Evolutionary conservation across 1,140 invertebrate genomes (phyloP).

Genomic region (Musca vetustissima): DNA sequence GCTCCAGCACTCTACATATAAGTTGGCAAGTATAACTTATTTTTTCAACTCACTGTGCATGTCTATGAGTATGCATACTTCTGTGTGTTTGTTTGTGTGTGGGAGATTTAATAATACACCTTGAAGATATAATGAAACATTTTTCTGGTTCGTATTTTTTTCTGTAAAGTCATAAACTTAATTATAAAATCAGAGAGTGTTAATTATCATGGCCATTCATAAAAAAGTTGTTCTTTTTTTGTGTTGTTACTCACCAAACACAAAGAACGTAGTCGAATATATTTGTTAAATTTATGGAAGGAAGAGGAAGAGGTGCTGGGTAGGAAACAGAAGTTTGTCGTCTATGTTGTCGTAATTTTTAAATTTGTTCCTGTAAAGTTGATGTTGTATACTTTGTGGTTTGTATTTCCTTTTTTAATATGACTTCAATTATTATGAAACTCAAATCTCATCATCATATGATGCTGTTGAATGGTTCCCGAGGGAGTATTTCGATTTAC

Average conservation of each 20-base stretch:
- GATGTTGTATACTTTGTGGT: not conserved
- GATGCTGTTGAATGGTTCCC: slow-evolving; percentile 2
- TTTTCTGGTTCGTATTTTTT: no score
- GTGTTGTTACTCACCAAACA: no score
- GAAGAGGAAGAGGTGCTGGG: no score
- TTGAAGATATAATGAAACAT: no score
- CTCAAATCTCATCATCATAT: not conserved
- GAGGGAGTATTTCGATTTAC: not conserved
- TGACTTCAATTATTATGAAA: slow-evolving; percentile 1
- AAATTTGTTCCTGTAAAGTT: no score
- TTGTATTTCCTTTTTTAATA: no score
- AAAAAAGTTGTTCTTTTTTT: not conserved
- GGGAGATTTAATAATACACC: not conserved
- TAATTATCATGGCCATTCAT: slow-evolving; percentile 8
- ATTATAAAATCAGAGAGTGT: slow-evolving; percentile 21
- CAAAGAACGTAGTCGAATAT: no score
- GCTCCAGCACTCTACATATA: no score
- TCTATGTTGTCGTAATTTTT: no score
- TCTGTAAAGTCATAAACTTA: slow-evolving; percentile 6
- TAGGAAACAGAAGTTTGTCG: no score
- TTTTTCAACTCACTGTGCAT: no score
- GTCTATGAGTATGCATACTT: not conserved
- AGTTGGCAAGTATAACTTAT: not conserved
- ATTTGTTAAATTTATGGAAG: no score
- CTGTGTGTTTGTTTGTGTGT: not conserved